Percentiles rank a stretch among this genome's conserved stretches.
Conservation (phyloP, 2,797 vertebrate species). For the Molothrus ater region DNA sequence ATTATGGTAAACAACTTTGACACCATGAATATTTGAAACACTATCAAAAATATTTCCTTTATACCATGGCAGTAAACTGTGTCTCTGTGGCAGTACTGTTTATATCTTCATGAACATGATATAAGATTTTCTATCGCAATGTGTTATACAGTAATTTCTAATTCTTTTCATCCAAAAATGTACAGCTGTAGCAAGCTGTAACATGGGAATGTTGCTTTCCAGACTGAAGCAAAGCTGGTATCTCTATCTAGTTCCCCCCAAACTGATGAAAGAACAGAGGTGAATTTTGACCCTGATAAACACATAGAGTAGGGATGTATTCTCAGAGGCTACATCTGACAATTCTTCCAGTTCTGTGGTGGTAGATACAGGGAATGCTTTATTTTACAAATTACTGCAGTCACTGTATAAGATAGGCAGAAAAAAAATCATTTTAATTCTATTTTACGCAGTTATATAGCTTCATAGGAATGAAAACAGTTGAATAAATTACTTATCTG, state of each 20-base stretch:
- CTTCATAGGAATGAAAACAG: background rate
- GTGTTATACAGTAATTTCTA: background rate
- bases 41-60: background rate
- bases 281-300: background rate
- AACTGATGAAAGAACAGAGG: background rate
- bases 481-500: background rate
- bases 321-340: background rate
- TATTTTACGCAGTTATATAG: background rate
- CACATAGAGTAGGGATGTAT: background rate
- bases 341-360: background rate
- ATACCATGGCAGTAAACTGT: background rate
- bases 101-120: background rate
- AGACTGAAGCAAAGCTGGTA: background rate
- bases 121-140: background rate
- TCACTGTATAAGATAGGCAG: background rate
- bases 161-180: background rate
- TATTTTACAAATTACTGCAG: background rate
- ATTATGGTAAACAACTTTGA: background rate
- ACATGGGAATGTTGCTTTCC: background rate
- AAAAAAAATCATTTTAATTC: background rate
- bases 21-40: background rate
- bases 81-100: background rate
- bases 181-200: background rate
- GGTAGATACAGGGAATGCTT: background rate
- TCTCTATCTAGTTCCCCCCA: background rate